phyloP scores from a whole-genome alignment of 1,140 invertebrate genomes.

The Achroia grisella region DNA sequence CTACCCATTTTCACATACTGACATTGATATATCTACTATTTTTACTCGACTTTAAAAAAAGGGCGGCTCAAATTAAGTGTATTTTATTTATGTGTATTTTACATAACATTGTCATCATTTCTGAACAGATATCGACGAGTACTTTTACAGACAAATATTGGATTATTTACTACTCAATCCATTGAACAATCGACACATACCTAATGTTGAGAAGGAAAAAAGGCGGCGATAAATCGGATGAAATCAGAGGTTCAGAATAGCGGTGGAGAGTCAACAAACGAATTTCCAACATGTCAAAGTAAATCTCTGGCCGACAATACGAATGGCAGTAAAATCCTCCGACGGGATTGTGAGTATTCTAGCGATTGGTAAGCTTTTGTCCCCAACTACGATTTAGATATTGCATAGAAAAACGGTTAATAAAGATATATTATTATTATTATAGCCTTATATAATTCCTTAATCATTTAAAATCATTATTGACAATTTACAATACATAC shows the following conservation, averaged over 20 bases:
- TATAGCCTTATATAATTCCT: too few species aligned
- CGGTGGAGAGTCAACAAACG: conserved; percentile 55
- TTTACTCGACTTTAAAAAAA: too few species aligned
- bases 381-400: not conserved
- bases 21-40: too few species aligned
- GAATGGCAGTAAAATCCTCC: conserved; percentile 66
- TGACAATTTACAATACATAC: too few species aligned
- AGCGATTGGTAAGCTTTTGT: conserved; percentile 44
- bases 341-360: conserved; percentile 26
- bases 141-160: too few species aligned
- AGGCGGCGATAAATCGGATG: conserved; percentile 18
- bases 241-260: conserved; percentile 38
- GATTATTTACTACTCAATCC: not conserved
- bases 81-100: too few species aligned
- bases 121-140: too few species aligned
- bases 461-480: too few species aligned
- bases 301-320: conserved; percentile 63
- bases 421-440: not conserved
- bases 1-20: too few species aligned
- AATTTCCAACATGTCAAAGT: conserved; percentile 63
- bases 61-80: too few species aligned
- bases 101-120: too few species aligned
- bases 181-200: not conserved
- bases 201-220: conserved; percentile 18
- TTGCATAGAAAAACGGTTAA: not conserved